These are phyloP conservation scores for Pomatostomus ruficeps DNA, from an alignment of 2,113 vertebrate species.

Conservation along the genomic window DNA sequence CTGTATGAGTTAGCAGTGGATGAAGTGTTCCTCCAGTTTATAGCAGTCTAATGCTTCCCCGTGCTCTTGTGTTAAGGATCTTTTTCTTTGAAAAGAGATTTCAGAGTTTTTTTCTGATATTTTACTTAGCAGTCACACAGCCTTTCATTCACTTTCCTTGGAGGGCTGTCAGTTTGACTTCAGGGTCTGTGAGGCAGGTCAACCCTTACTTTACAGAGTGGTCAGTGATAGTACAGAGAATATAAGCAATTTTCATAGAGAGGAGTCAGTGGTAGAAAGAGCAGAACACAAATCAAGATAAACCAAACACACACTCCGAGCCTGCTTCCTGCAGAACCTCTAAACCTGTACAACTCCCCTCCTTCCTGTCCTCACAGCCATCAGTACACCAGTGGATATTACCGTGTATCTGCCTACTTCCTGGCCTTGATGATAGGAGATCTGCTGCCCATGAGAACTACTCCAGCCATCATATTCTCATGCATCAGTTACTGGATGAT, in stretches of 20 bases:
- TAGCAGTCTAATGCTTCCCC: not conserved
- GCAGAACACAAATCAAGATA: not conserved
- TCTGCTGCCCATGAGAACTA: slow-evolving; percentile 69
- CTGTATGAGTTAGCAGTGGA: not conserved
- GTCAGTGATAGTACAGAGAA: not conserved
- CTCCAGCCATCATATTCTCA: slow-evolving; percentile 63
- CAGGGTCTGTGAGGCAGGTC: not conserved
- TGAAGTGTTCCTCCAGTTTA: not conserved
- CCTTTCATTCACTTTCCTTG: not conserved
- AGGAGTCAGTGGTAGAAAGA: not conserved
- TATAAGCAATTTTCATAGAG: not conserved
- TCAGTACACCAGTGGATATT: slow-evolving; percentile 72
- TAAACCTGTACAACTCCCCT: slow-evolving; percentile 8
- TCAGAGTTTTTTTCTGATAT: not conserved
- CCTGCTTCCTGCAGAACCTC: not conserved
- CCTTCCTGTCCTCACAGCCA: slow-evolving; percentile 57
- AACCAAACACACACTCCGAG: not conserved
- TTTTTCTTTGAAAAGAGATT: not conserved
- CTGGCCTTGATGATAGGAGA: slow-evolving; percentile 67
- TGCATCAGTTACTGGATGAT: slow-evolving; percentile 73
- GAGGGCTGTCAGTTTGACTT: not conserved
- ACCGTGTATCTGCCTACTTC: slow-evolving; percentile 67
- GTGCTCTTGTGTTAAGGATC: not conserved
- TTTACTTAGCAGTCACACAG: not conserved
- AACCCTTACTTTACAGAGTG: not conserved